Conservation (phyloP, 2,797 vertebrate genomes). For the Darevskia nairensis region DNA sequence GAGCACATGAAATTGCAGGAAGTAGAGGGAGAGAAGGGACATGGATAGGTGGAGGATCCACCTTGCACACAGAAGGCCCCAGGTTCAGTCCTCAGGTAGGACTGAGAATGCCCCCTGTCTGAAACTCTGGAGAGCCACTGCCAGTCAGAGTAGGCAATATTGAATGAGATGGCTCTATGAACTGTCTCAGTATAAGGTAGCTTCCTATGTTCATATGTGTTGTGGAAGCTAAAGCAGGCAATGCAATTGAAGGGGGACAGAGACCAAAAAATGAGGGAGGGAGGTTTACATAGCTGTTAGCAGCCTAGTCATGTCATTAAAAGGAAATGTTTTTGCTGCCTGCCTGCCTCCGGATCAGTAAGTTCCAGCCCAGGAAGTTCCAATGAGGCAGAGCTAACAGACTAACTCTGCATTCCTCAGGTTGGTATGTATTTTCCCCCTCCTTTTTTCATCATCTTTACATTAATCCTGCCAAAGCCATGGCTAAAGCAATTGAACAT, state of each 20-base stretch:
- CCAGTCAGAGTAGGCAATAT: too few relatives aligned
- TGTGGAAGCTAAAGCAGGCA: background rate
- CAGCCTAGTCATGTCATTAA: background rate
- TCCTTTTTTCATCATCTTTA: background rate
- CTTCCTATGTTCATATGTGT: background rate
- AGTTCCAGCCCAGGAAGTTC: background rate
- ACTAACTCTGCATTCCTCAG: background rate
- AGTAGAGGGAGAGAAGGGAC: too few relatives aligned
- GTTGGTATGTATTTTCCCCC: background rate
- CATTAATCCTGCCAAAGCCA: slow-evolving; percentile 17
- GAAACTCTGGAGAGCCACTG: too few relatives aligned
- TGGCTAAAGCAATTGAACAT: background rate
- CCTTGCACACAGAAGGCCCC: too few relatives aligned
- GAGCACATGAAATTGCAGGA: too few relatives aligned
- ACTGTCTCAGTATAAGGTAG: background rate
- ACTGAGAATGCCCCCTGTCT: too few relatives aligned
- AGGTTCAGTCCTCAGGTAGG: too few relatives aligned
- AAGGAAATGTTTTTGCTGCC: background rate
- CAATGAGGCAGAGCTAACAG: slow-evolving; percentile 3
- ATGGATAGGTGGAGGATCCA: too few relatives aligned
- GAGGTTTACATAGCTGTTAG: background rate
- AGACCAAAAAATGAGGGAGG: too few relatives aligned
- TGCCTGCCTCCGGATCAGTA: background rate
- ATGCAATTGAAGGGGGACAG: background rate
- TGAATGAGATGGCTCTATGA: too few relatives aligned